Conservation (phyloP, 2,113 vertebrate species). For the Elgaria multicarinata region DNA sequence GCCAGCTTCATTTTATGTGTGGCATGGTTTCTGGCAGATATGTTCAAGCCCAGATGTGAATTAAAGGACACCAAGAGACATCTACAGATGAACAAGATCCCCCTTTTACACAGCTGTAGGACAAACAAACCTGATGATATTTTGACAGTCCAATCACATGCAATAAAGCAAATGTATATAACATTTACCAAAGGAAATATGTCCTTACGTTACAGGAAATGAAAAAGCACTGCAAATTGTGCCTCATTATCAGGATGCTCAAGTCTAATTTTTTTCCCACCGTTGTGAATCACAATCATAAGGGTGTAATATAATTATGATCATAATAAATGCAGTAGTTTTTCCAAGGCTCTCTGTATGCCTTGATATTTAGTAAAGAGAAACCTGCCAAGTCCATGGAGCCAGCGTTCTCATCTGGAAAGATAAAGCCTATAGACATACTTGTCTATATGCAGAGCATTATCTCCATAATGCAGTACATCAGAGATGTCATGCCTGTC, state of each 20-base stretch:
- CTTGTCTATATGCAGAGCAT: slow-evolving; percentile 33
- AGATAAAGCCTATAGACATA: slow-evolving; percentile 44
- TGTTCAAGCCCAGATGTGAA: slow-evolving; percentile 58
- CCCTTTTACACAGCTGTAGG: slow-evolving; percentile 42
- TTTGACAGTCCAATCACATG: slow-evolving; percentile 4
- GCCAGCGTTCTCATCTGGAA: slow-evolving; percentile 38
- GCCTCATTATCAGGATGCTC: slow-evolving; percentile 28
- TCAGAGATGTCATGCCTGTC: slow-evolving; percentile 28
- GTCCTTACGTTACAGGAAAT: slow-evolving; percentile 15
- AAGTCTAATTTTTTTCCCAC: not conserved
- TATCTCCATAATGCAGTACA: slow-evolving; percentile 22
- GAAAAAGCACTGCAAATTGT: not conserved
- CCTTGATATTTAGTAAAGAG: slow-evolving; percentile 45
- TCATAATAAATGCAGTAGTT: slow-evolving; percentile 12
- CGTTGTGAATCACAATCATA: slow-evolving; percentile 34
- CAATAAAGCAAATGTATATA: slow-evolving; percentile 2
- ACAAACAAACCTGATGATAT: not conserved
- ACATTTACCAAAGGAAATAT: slow-evolving; percentile 32
- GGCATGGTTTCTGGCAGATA: slow-evolving; percentile 56
- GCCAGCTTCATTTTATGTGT: slow-evolving; percentile 48
- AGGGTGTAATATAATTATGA: slow-evolving; percentile 1
- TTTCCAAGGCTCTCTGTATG: slow-evolving; percentile 35
- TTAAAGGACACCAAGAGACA: slow-evolving; percentile 50
- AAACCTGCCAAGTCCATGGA: slow-evolving; percentile 38
- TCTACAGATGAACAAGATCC: slow-evolving; percentile 27